phyloP scores from a whole-genome alignment of 2,113 vertebrate genomes.

The Proteles cristata region DNA sequence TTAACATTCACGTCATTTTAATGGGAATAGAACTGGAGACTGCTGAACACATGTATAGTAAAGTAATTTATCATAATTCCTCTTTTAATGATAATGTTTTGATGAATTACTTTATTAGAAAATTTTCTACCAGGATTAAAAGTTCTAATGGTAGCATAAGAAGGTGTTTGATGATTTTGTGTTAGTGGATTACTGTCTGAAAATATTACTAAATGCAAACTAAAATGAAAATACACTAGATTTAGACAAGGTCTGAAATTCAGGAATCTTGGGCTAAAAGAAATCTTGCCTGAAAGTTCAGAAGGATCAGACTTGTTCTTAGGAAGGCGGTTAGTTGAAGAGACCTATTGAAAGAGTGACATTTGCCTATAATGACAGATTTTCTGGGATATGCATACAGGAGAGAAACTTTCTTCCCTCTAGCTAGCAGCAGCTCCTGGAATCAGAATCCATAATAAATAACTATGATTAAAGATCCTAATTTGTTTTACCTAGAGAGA shows the following conservation, averaged over 20 bases:
- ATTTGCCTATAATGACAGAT: neutral
- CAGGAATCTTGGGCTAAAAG: neutral
- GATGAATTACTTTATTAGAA: neutral
- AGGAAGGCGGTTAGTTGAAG: neutral
- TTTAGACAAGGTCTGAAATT: neutral
- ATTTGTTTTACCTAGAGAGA: neutral
- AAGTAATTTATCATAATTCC: neutral
- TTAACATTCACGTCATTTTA: neutral
- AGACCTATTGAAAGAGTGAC: neutral
- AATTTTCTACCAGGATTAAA: neutral
- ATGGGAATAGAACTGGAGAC: neutral
- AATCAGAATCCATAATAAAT: neutral
- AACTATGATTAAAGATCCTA: neutral
- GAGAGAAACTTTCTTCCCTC: neutral
- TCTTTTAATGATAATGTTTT: neutral
- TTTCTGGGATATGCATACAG: neutral
- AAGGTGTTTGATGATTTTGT: neutral
- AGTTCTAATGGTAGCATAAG: neutral
- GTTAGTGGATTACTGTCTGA: neutral
- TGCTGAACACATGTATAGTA: neutral
- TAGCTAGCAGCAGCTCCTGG: neutral
- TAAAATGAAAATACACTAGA: neutral
- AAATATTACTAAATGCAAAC: constrained; percentile 1
- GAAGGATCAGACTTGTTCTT: neutral
- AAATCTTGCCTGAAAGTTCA: neutral